Conservation (phyloP, 2,888 invertebrate species). For the Meganola albula region DNA sequence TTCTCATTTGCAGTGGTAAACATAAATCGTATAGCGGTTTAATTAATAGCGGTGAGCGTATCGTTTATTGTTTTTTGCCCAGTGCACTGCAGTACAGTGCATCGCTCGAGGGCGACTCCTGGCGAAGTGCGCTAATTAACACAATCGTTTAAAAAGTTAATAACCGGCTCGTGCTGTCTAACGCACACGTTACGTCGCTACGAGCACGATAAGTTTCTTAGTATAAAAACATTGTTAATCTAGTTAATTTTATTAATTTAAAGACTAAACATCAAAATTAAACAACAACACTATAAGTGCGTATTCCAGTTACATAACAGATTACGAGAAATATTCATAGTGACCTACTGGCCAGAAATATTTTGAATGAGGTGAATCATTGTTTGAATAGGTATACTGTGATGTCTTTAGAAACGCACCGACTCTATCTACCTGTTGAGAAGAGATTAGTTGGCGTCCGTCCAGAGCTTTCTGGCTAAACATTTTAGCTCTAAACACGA, state of each 20-base stretch:
- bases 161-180: constrained; percentile 63
- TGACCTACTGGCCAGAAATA: constrained; percentile 33
- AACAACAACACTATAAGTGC: constrained; percentile 18
- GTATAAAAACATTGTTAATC: constrained; percentile 12
- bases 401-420: constrained; percentile 59
- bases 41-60: constrained; percentile 58
- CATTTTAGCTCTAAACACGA: constrained; percentile 45
- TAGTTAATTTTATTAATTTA: neutral
- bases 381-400: constrained; percentile 38
- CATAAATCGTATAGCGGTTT: constrained; percentile 39
- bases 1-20: constrained; percentile 22
- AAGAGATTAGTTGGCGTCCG: constrained; percentile 57
- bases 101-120: constrained; percentile 50
- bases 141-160: constrained; percentile 72
- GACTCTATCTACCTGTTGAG: constrained; percentile 67
- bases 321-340: constrained; percentile 32
- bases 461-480: constrained; percentile 45
- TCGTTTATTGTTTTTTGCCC: constrained; percentile 57
- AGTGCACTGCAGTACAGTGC: constrained; percentile 31
- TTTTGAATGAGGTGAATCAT: constrained; percentile 67
- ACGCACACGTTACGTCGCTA: constrained; percentile 55
- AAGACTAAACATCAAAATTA: constrained; percentile 1
- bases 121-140: constrained; percentile 67
- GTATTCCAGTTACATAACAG: constrained; percentile 28
- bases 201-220: constrained; percentile 25